Conservation (phyloP, 1,140 invertebrate species). For the Bilobella aurantiaca region DNA sequence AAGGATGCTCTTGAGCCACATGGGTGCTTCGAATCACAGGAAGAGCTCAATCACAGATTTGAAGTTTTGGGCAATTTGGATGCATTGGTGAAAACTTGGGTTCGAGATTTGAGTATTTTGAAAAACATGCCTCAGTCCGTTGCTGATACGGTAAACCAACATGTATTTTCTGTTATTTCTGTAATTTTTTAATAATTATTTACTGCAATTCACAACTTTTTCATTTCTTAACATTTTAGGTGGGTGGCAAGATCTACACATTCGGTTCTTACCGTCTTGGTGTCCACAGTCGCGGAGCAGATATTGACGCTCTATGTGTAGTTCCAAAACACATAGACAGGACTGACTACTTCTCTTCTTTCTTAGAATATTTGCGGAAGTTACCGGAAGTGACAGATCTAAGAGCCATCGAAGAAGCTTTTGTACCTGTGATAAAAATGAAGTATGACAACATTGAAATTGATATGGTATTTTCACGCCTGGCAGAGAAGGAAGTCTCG, state of each 20-base stretch:
- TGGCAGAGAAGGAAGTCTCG: constrained; percentile 86
- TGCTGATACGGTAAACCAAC: constrained; percentile 53
- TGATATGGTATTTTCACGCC: constrained; percentile 90
- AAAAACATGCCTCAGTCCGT: constrained; percentile 80
- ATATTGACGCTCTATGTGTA: constrained; percentile 98
- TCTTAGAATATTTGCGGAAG: constrained; percentile 79
- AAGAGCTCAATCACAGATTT: constrained; percentile 73
- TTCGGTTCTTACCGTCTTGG: constrained; percentile 90
- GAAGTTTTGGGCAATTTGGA: constrained; percentile 66
- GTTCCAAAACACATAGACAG: constrained; percentile 90
- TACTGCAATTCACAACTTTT: neutral
- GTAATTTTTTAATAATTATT: neutral
- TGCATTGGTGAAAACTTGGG: constrained; percentile 81
- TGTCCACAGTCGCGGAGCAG: constrained; percentile 94
- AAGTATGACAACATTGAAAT: constrained; percentile 98
- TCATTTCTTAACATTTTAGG: constrained; percentile 32
- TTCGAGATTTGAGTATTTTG: constrained; percentile 70
- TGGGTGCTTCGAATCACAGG: constrained; percentile 82
- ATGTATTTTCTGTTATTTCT: too few species aligned
- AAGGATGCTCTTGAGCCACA: constrained; percentile 64
- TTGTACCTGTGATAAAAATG: constrained; percentile 99
- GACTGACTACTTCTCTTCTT: constrained; percentile 87
- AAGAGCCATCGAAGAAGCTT: constrained; percentile 91
- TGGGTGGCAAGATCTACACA: constrained; percentile 97
- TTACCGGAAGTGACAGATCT: constrained; percentile 78